Evolutionary conservation across 2,113 vertebrate species (phyloP), one percentile per base, ranked within the genome.

Genomic region (Oryzias celebensis): DNA sequence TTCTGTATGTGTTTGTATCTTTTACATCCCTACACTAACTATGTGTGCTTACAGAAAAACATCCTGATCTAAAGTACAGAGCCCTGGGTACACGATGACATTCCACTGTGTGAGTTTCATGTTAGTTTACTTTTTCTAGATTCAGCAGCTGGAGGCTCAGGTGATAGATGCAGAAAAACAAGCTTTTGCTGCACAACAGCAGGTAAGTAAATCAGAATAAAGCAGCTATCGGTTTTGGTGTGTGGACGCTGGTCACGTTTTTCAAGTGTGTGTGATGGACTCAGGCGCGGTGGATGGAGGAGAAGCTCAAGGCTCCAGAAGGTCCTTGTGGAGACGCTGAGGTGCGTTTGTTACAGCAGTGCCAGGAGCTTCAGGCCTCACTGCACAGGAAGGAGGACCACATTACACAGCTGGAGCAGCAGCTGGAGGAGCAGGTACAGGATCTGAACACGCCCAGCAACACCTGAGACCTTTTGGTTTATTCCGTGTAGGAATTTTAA

Each of bases 231-330:
- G 5, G 3, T 18, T 2, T 22, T 2, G 14, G 8, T 23, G 12
- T 45, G 14, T 7, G 2, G 22, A 26, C 4, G 23, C 4, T 7
- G 2, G 22, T n/a, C 4, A 17, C 4, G 8, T n/a, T 56, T 12
- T 12, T 2, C 12, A 46, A 10, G 36, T 59, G n/a, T 53, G 24
- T 63, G 31, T 75, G 52, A n/a, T 57, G 8, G 16, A 80, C 83
- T 64, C 62, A 99, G 97, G 93, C 96, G 17, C 95, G 96, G 80
- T 94, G 95, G 89, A 97, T 98, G 96, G 96, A 98, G 86, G 96
- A 98, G 82, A 96, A 94, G 88, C 87, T 98, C 83, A 96, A 95
- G 82, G 91, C 93, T 59, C 90, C 95, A 36, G 94, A 96, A 55
- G 86, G 94, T 68, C 93, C 93, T 85, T 93, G 93, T 0, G 94